A percentile compares a stretch with the other conserved stretches of the same genome.
Conservation (phyloP, 1,140 invertebrate genomes). For the Polypedilum vanderplanki region DNA sequence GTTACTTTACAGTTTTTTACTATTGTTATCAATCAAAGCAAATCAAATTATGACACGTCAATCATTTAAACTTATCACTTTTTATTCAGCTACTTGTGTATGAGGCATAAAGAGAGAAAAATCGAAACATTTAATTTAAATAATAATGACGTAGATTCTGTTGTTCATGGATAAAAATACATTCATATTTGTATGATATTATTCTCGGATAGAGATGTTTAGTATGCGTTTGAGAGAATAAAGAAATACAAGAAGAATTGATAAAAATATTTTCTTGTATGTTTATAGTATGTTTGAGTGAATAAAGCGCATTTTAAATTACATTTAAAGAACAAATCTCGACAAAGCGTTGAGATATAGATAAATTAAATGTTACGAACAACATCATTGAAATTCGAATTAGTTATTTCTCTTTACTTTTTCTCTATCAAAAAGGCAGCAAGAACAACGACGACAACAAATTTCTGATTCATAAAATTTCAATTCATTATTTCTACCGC, state of each 20-base stretch:
- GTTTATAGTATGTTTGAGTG: too few species aligned
- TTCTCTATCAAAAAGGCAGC: background rate
- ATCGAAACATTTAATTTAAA: background rate
- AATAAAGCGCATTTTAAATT: too few species aligned
- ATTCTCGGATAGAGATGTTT: background rate
- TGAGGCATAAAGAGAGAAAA: background rate
- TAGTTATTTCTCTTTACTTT: too few species aligned
- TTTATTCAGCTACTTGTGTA: background rate
- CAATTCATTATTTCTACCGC: conserved; percentile 6
- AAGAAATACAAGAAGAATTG: background rate
- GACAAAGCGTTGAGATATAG: too few species aligned
- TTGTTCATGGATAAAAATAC: too few species aligned
- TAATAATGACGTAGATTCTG: background rate
- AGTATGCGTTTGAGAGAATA: background rate
- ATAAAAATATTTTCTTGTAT: background rate
- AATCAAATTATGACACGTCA: background rate
- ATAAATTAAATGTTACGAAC: too few species aligned
- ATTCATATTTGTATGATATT: too few species aligned
- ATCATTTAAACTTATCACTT: background rate
- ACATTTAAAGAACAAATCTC: too few species aligned
- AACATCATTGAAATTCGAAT: too few species aligned
- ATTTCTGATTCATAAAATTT: conserved; percentile 15
- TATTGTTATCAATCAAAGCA: background rate
- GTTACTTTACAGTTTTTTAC: background rate
- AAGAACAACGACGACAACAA: background rate